Evolutionary conservation across 2,113 vertebrate genomes (phyloP).

Genomic region (Antechinus flavipes): DNA sequence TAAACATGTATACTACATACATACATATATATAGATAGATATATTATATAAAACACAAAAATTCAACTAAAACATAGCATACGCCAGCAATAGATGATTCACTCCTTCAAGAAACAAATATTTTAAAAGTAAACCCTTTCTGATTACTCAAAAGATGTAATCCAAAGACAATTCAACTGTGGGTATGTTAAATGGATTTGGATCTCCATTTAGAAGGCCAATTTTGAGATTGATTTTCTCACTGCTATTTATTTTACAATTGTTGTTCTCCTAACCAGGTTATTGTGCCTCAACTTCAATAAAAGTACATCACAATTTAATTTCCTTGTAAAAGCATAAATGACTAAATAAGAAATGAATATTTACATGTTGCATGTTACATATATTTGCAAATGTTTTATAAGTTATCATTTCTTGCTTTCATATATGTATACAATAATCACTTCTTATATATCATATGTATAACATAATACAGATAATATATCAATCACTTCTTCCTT

Average conservation of each 20-base stretch:
- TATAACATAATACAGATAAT: too few relatives aligned
- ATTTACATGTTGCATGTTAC: not conserved
- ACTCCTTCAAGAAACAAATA: not conserved
- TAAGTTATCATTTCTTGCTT: too few relatives aligned
- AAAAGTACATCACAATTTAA: not conserved
- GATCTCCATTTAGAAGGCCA: slow-evolving; percentile 5
- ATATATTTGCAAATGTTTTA: too few relatives aligned
- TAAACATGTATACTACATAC: not conserved
- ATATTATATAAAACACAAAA: not conserved
- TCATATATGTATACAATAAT: too few relatives aligned
- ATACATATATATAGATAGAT: not conserved
- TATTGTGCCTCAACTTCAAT: not conserved
- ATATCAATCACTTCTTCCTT: too few relatives aligned
- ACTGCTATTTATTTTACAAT: not conserved
- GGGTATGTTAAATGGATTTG: not conserved
- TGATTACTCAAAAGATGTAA: not conserved
- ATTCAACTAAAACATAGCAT: not conserved
- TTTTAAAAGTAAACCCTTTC: slow-evolving; percentile 7
- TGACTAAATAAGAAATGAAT: not conserved
- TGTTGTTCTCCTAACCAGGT: not conserved
- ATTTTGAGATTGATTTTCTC: not conserved
- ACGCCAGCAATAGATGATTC: not conserved
- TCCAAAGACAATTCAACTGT: slow-evolving; percentile 32
- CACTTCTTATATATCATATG: too few relatives aligned
- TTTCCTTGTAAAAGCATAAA: not conserved